Evolutionary conservation across 2,113 vertebrate genomes (phyloP).

Genomic region (Amia ocellicauda): DNA sequence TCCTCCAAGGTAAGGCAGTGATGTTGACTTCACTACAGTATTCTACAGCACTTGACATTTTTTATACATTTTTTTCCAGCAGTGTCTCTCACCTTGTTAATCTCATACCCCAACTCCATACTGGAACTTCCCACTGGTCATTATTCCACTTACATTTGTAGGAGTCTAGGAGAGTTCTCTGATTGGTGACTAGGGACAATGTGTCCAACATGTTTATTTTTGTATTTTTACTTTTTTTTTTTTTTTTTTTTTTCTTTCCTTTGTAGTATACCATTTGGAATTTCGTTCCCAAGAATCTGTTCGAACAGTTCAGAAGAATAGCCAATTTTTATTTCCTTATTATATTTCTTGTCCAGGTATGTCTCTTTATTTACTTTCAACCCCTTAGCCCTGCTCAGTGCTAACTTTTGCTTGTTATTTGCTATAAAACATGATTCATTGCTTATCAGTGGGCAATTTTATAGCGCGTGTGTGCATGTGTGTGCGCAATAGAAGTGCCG

Average conservation of each 20-base stretch:
- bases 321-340: constrained; percentile 99
- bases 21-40: not conserved
- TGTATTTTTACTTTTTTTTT: not conserved
- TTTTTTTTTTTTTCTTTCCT: constrained; percentile 16
- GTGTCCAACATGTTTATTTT: too few species aligned
- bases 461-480: too few species aligned
- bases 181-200: too few species aligned
- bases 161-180: too few species aligned
- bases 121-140: too few species aligned
- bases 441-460: too few species aligned
- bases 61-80: not conserved
- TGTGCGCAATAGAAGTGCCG: too few species aligned
- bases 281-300: constrained; percentile 97
- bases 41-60: not conserved
- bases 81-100: too few species aligned
- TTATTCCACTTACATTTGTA: too few species aligned
- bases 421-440: not conserved
- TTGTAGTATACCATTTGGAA: constrained; percentile 95
- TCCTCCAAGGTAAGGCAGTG: constrained; percentile 87
- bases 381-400: not conserved
- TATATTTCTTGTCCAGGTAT: constrained; percentile 98
- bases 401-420: constrained; percentile 19
- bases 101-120: too few species aligned
- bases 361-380: constrained; percentile 28
- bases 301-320: constrained; percentile 97